Conservation (phyloP, 2,797 vertebrate genomes). For the Dromococcyx pavoninus region DNA sequence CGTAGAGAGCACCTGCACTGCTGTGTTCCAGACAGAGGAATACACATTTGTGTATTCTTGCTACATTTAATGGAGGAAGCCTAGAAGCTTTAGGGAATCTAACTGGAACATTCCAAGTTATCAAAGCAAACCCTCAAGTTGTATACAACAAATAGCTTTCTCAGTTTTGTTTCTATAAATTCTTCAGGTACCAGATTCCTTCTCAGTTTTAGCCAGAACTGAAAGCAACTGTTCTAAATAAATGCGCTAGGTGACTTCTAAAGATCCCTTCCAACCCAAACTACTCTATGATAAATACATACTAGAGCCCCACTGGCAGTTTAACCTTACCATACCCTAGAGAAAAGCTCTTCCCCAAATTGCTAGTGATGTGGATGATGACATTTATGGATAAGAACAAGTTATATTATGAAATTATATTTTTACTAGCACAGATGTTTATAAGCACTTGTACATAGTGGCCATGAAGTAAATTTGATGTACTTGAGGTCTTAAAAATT, state of each 20-base stretch:
- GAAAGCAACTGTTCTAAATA: not conserved
- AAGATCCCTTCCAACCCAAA: not conserved
- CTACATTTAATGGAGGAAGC: not conserved
- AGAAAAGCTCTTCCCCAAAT: not conserved
- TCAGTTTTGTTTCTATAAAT: not conserved
- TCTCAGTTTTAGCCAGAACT: not conserved
- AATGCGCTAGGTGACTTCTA: not conserved
- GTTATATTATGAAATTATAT: not conserved
- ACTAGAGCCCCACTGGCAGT: not conserved
- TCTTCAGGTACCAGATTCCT: not conserved
- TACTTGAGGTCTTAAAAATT: not conserved
- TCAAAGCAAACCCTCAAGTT: not conserved
- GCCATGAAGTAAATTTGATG: not conserved
- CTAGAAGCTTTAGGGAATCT: not conserved
- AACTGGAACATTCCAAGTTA: not conserved
- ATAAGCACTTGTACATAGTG: not conserved
- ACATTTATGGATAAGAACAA: not conserved
- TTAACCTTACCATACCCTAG: not conserved
- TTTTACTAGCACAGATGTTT: not conserved
- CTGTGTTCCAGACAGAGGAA: not conserved
- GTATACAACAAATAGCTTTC: not conserved
- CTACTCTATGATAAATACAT: not conserved
- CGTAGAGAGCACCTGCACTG: fast-evolving
- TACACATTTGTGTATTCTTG: not conserved
- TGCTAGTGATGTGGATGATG: not conserved